Base-by-base conservation (phyloP, 2,888 invertebrate species). In the Drepana falcataria region DNA sequence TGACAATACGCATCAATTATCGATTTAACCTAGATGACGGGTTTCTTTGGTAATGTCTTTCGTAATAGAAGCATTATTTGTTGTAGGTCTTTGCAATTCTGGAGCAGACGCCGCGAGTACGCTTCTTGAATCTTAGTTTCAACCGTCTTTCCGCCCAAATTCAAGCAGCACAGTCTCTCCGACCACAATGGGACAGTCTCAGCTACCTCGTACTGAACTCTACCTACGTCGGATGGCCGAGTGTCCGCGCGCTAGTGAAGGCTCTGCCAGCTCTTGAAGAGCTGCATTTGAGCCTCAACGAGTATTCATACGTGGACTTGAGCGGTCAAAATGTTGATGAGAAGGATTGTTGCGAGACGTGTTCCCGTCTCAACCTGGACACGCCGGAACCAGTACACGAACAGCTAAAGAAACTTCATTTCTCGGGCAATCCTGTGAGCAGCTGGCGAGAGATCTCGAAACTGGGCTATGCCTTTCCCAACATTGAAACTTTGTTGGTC, bases 41-140 rank as follows among this genome's bases (percentile, higher is more conserved):
- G 53, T 57, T 60, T 60, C 55, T 68, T 69, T 70, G 65, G 66
- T 65, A 61, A 55, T 70, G 40, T 68, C 66, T 69, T 63, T 64
- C 57, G 60, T 57, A 49, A 40, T 61, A 4, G 37, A 37, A 37
- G 5, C 4, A 37, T 58, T 58, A 49, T 54, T 55, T 68, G 60
- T 79, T 75, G 47, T 59, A 96, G 95, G 94, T 98, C 35, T 95
- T 97, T 79, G 95, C 94, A 59, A 96, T 98, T 72, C 85, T 98
- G 60, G 94, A 95, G 75, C 95, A 96, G 78, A 96, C 97, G 93
- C 98, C 98, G 37, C 93, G 95, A 66, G 94, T 98, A 60, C 95
- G 96, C 75, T 98, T 98, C 84, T 94, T 98, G 52, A 98, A 98
- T 82, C 85, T 98, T 66, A 98, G 98, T 81, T 97, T 97, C 86